These are phyloP conservation scores for Hesperophylax magnus DNA, from an alignment of 1,140 invertebrate species.

Conservation along the genomic window DNA sequence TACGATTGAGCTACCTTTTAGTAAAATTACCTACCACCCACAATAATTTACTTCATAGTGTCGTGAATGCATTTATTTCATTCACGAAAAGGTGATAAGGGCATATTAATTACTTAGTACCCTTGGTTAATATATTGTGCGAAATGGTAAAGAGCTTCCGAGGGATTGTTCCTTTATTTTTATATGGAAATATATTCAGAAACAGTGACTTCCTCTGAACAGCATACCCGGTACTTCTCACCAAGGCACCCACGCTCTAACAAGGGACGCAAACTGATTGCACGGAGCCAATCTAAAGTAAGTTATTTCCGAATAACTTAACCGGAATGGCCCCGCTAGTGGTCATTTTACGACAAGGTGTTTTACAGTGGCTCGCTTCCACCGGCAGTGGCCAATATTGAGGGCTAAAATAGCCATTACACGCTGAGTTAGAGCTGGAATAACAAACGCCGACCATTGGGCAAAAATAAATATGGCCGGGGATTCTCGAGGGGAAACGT, in stretches of 20 bases:
- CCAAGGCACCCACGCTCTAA: constrained; percentile 2
- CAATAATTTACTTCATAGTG: too few relatives aligned
- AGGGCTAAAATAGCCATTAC: constrained; percentile 32
- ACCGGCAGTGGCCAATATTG: constrained; percentile 22
- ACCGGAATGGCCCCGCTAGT: not conserved
- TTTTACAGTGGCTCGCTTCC: constrained; percentile 15
- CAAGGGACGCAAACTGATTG: not conserved
- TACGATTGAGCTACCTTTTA: too few relatives aligned
- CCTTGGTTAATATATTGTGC: too few relatives aligned
- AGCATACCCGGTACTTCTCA: constrained; percentile 1
- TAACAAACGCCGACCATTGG: not conserved
- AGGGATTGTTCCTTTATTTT: too few relatives aligned
- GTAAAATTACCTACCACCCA: too few relatives aligned
- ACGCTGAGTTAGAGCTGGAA: constrained; percentile 6
- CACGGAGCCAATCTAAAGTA: not conserved
- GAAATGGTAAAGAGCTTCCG: too few relatives aligned
- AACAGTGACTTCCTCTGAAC: too few relatives aligned
- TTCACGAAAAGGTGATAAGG: too few relatives aligned
- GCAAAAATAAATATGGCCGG: not conserved
- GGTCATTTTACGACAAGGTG: constrained; percentile 33
- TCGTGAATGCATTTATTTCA: too few relatives aligned
- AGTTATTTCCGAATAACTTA: constrained; percentile 36
- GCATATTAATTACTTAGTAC: too few relatives aligned
- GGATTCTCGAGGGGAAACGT: not conserved
- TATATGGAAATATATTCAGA: too few relatives aligned